Conservation (phyloP, 2,797 vertebrate species). For the Scleropages formosus region DNA sequence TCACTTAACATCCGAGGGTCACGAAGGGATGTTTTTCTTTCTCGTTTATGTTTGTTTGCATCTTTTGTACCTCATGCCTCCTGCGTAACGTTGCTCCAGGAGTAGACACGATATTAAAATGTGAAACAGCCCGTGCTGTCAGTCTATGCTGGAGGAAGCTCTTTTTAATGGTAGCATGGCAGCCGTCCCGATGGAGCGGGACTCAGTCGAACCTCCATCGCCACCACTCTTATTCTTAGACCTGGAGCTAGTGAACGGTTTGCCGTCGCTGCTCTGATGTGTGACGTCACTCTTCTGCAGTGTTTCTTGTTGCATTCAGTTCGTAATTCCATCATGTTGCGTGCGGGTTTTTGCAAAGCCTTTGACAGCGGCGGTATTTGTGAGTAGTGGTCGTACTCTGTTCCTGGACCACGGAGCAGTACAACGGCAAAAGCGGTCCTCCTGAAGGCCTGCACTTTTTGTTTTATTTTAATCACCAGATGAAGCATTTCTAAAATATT, state of each 20-base stretch:
- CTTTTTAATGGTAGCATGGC: too few relatives aligned
- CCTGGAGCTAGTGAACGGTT: background rate
- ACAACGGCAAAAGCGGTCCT: background rate
- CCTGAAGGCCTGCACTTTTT: too few relatives aligned
- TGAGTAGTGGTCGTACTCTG: background rate
- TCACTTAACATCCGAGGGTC: background rate
- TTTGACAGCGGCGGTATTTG: slow-evolving; percentile 6
- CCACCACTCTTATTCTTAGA: background rate
- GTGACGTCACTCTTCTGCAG: too few relatives aligned
- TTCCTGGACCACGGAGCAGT: background rate
- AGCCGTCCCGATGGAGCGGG: background rate
- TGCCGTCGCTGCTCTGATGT: too few relatives aligned
- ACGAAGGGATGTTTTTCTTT: background rate
- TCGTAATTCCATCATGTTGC: background rate
- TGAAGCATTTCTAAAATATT: too few relatives aligned
- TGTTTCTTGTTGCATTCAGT: background rate
- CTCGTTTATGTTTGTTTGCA: background rate
- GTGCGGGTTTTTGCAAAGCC: slow-evolving; percentile 3
- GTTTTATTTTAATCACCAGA: too few relatives aligned
- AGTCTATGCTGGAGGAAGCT: background rate
- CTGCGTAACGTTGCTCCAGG: background rate
- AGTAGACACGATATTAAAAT: slow-evolving; percentile 14
- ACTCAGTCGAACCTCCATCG: background rate
- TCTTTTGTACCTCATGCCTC: background rate
- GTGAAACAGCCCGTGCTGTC: background rate